Percentiles rank a stretch among this genome's conserved stretches.
These are phyloP conservation scores for Pardosa pseudoannulata DNA, from an alignment of 2,888 invertebrate species.

Conservation along the genomic window DNA sequence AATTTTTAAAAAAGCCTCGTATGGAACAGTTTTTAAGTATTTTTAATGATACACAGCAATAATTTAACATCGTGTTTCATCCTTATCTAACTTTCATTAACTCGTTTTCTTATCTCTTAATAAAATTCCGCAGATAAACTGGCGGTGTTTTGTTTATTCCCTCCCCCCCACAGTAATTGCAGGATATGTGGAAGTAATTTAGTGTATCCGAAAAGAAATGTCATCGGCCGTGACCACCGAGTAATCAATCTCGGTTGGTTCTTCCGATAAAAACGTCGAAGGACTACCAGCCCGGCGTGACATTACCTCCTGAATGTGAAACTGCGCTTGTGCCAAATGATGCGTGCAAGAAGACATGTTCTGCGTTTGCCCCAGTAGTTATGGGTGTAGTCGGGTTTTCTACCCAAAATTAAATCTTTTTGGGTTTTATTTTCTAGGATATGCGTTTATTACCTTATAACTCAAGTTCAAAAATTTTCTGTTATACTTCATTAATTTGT, in stretches of 20 bases:
- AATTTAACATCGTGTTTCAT: too few species aligned
- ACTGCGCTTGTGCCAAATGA: not conserved
- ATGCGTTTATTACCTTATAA: not conserved
- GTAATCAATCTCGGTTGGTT: slow-evolving; percentile 2
- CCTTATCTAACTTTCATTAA: too few species aligned
- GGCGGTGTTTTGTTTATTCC: not conserved
- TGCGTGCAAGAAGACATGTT: not conserved
- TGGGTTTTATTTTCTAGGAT: not conserved
- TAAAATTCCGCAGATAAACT: not conserved
- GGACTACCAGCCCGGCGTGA: not conserved
- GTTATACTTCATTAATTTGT: too few species aligned
- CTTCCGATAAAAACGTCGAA: slow-evolving; percentile 3
- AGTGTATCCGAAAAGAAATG: not conserved
- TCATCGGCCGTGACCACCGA: not conserved
- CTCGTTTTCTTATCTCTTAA: not conserved
- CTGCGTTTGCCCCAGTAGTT: not conserved
- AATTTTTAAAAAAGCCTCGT: too few species aligned
- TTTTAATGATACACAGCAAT: too few species aligned
- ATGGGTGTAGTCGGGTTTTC: not conserved
- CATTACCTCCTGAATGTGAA: not conserved
- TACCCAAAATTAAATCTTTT: not conserved
- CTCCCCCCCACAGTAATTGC: not conserved
- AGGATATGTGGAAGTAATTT: not conserved
- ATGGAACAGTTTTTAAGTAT: too few species aligned
- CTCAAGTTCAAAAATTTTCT: too few species aligned